Evolutionary conservation across 2,797 vertebrate genomes (phyloP).

Genomic region (Meda fulgida): DNA sequence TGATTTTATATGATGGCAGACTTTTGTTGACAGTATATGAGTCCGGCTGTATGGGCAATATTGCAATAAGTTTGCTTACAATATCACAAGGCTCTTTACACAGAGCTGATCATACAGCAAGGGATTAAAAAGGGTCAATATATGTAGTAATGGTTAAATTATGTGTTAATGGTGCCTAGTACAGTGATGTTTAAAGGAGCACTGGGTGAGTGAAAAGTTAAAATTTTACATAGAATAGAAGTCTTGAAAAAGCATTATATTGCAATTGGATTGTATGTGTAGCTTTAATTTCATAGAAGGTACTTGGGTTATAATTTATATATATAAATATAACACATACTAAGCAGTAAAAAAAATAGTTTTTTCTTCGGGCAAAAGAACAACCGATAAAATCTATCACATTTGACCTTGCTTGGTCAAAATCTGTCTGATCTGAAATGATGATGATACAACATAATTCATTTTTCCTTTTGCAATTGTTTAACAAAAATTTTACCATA

Average conservation of each 20-base stretch:
- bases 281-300: neutral
- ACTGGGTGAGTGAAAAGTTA: neutral
- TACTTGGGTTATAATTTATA: neutral
- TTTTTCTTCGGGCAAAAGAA: neutral
- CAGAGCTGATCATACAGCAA: neutral
- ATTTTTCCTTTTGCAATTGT: neutral
- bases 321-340: neutral
- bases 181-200: slow-evolving; percentile 19
- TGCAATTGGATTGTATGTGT: neutral
- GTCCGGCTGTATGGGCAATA: neutral
- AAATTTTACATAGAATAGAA: neutral
- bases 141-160: neutral
- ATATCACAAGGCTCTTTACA: neutral
- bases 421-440: too few relatives aligned
- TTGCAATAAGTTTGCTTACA: neutral
- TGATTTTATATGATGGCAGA: neutral
- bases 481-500: neutral
- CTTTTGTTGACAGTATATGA: neutral
- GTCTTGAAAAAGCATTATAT: neutral
- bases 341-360: neutral
- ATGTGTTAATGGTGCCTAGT: slow-evolving; percentile 4
- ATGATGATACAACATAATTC: neutral
- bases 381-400: too few relatives aligned
- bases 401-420: too few relatives aligned
- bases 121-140: neutral